Conservation (phyloP, 1,140 invertebrate species). For the Caligus rogercresseyi region DNA sequence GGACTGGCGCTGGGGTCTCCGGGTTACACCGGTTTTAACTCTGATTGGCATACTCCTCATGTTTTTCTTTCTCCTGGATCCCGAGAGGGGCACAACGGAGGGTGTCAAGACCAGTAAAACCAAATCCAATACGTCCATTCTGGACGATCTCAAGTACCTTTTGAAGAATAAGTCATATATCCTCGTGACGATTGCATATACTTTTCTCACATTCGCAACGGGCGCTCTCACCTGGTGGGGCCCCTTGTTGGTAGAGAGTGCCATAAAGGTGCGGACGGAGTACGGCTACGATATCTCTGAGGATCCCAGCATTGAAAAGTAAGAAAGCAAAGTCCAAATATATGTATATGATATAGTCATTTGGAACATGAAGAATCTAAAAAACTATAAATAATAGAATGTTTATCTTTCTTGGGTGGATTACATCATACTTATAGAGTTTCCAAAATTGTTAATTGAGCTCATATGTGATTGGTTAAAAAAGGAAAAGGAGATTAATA, state of each 20-base stretch:
- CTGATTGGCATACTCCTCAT: constrained; percentile 62
- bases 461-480: too few relatives aligned
- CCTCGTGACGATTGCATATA: constrained; percentile 79
- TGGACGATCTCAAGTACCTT: neutral
- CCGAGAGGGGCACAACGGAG: constrained; percentile 46
- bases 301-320: neutral
- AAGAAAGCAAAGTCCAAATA: neutral
- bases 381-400: too few relatives aligned
- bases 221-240: constrained; percentile 93
- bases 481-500: too few relatives aligned
- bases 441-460: too few relatives aligned
- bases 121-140: neutral
- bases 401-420: too few relatives aligned
- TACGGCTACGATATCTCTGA: neutral
- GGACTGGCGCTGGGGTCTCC: constrained; percentile 74
- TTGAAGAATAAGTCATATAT: constrained; percentile 65
- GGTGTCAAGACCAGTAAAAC: neutral
- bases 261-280: constrained; percentile 27
- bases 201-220: constrained; percentile 90
- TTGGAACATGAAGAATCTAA: too few relatives aligned
- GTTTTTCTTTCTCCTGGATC: constrained; percentile 62
- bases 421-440: too few relatives aligned
- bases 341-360: neutral
- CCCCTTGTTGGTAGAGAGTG: constrained; percentile 61
- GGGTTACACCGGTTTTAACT: constrained; percentile 77